phyloP scores from a whole-genome alignment of 2,797 vertebrate genomes.

The Euphonia xanthogaster region DNA sequence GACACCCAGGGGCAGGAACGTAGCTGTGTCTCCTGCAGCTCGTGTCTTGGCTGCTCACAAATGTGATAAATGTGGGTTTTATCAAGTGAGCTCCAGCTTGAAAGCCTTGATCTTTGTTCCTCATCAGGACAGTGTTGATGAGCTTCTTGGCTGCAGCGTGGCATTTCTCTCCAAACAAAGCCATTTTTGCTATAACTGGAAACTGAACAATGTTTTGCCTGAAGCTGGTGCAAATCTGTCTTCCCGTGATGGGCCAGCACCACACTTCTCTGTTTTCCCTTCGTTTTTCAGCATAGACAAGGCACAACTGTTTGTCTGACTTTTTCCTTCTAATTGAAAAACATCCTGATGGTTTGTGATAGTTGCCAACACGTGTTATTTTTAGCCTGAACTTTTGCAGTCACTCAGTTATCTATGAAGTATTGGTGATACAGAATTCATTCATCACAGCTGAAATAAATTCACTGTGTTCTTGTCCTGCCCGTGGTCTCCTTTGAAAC shows the following conservation, averaged over 20 bases:
- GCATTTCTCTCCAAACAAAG: not conserved
- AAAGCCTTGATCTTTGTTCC: not conserved
- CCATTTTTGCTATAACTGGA: not conserved
- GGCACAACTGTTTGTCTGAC: not conserved
- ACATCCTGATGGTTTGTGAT: not conserved
- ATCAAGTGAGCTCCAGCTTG: not conserved
- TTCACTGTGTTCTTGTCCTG: not conserved
- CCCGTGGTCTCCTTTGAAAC: not conserved
- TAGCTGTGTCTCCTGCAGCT: not conserved
- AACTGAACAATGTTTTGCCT: not conserved
- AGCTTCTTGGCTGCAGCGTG: not conserved
- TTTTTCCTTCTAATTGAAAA: not conserved
- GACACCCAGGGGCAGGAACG: fast-evolving
- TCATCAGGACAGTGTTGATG: not conserved
- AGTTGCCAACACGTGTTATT: not conserved
- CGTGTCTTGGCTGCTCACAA: not conserved
- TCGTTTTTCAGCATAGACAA: not conserved
- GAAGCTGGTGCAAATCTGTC: not conserved
- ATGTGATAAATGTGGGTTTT: not conserved
- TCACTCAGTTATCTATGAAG: not conserved
- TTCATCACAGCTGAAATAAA: not conserved
- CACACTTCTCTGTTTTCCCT: not conserved
- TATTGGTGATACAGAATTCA: not conserved
- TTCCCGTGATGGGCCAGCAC: not conserved
- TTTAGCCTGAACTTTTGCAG: not conserved